Conservation (phyloP, 2,888 invertebrate genomes). For the Chorisops tibialis region DNA sequence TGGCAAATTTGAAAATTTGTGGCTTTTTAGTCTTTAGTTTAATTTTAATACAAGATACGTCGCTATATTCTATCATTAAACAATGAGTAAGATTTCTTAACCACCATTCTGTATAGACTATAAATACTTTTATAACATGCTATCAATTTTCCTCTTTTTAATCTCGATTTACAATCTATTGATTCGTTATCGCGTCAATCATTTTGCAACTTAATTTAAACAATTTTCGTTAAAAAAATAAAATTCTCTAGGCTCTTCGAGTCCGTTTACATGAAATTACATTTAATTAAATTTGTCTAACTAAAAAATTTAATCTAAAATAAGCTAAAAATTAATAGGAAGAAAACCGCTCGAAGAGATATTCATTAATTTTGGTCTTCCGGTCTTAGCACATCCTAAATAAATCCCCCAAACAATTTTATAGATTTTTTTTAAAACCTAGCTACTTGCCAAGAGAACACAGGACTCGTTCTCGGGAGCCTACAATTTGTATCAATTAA, state of each 20-base stretch:
- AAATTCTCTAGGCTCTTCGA: not conserved
- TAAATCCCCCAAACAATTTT: not conserved
- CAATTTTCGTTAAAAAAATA: not conserved
- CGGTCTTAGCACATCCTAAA: not conserved
- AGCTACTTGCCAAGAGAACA: too few species aligned
- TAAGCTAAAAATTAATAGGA: not conserved
- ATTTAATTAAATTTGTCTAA: slow-evolving; percentile 14
- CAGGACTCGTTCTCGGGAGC: too few species aligned
- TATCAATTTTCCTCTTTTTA: not conserved
- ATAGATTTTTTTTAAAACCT: too few species aligned
- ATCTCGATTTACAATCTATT: not conserved
- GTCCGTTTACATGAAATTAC: not conserved
- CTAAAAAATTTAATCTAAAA: not conserved
- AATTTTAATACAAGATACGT: too few species aligned
- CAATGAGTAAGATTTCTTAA: too few species aligned
- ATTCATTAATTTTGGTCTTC: slow-evolving; percentile 18
- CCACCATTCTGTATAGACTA: too few species aligned
- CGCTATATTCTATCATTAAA: too few species aligned
- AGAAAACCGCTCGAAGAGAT: slow-evolving; percentile 18
- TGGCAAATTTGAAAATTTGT: too few species aligned
- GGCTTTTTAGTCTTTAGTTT: too few species aligned
- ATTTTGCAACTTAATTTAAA: slow-evolving; percentile 17
- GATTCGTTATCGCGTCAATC: slow-evolving; percentile 17
- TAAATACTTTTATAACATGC: too few species aligned
- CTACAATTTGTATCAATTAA: too few species aligned